phyloP scores from a whole-genome alignment of 2,797 vertebrate species.

The Hippopotamyrus pictus region DNA sequence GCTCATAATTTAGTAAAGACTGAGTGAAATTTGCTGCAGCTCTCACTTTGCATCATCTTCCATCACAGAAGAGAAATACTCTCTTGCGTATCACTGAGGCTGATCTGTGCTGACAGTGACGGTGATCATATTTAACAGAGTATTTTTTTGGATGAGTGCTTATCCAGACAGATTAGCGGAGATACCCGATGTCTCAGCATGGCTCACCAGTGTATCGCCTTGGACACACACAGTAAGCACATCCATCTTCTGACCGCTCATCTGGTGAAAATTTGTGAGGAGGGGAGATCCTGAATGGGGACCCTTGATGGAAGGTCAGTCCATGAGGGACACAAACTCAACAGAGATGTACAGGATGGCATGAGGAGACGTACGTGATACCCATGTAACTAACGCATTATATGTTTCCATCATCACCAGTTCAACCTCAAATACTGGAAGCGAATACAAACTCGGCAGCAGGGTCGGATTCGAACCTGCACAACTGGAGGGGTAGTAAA shows the following conservation, averaged over 20 bases:
- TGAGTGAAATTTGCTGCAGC: neutral
- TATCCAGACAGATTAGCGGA: neutral
- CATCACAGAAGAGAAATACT: neutral
- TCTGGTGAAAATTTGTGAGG: neutral
- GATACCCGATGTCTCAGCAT: neutral
- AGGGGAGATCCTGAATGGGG: neutral
- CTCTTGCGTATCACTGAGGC: neutral
- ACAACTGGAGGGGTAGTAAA: neutral
- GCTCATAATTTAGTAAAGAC: neutral
- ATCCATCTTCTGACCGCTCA: neutral
- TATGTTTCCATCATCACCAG: neutral
- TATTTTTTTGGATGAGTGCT: conserved; percentile 3
- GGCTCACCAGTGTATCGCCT: neutral
- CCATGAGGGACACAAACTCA: neutral
- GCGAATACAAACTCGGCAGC: neutral
- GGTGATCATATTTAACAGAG: neutral
- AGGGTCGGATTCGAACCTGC: neutral
- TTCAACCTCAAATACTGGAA: neutral
- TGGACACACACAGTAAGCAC: neutral
- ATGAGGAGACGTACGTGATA: neutral
- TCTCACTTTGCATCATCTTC: neutral
- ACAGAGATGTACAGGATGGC: neutral
- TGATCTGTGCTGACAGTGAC: neutral
- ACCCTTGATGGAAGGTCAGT: neutral
- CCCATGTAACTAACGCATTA: neutral